Conservation (phyloP, 2,888 invertebrate genomes). For the Aphodius sticticus region DNA sequence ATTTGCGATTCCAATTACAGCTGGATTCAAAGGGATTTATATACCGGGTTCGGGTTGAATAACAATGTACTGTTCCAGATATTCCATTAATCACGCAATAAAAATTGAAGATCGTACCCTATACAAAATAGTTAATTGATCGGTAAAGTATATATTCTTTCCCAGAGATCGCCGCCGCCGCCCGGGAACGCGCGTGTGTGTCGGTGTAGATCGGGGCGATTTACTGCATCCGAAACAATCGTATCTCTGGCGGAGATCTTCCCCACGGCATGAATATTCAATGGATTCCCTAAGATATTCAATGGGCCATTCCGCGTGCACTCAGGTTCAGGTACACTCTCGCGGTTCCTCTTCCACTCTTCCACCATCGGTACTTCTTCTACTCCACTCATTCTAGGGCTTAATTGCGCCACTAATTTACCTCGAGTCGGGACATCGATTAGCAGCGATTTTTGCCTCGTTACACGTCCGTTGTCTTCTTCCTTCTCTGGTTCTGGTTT, state of each 20-base stretch:
- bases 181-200: neutral
- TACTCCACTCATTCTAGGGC: neutral
- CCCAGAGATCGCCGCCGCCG: neutral
- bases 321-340: neutral
- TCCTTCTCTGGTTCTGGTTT: neutral
- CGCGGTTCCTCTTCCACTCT: neutral
- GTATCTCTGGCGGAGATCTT: neutral
- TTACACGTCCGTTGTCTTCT: neutral
- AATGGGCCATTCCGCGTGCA: neutral
- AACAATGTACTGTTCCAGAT: neutral
- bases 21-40: too few relatives aligned
- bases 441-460: neutral
- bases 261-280: slow-evolving; percentile 4
- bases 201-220: neutral
- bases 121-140: neutral
- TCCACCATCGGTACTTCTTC: neutral
- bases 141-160: neutral
- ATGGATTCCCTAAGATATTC: neutral
- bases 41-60: too few relatives aligned
- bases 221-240: slow-evolving; percentile 4
- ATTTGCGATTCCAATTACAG: too few relatives aligned
- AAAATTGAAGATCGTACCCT: slow-evolving; percentile 4
- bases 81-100: neutral
- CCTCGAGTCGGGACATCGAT: neutral
- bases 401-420: neutral